Conservation (phyloP, 1,140 invertebrate genomes). For the Pollicipes pollicipes region DNA sequence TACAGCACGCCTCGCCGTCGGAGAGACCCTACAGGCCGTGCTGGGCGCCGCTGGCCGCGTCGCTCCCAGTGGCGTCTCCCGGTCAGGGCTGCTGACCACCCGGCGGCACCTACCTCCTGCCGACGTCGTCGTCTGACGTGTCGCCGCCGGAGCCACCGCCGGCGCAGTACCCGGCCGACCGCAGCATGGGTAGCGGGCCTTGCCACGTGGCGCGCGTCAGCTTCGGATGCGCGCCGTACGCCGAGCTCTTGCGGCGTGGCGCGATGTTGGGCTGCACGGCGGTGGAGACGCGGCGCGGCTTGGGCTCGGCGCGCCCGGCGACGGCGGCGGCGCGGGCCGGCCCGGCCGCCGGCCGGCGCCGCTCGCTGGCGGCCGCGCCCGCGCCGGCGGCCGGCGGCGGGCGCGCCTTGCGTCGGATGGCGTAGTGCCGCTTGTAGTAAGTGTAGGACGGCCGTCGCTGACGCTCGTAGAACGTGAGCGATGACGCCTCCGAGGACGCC, state of each 20-base stretch:
- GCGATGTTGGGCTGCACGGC: neutral
- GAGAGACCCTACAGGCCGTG: too few relatives aligned
- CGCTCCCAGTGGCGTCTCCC: too few relatives aligned
- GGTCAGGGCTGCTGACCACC: neutral
- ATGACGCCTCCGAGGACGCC: neutral
- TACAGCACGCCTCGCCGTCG: too few relatives aligned
- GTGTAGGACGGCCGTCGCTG: slow-evolving; percentile 3
- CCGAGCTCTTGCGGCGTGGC: neutral
- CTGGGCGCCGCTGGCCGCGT: too few relatives aligned
- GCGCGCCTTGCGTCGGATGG: neutral
- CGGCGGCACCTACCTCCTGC: neutral
- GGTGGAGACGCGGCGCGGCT: too few relatives aligned
- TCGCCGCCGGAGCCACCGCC: neutral
- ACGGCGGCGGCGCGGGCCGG: too few relatives aligned
- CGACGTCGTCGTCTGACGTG: neutral
- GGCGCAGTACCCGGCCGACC: neutral
- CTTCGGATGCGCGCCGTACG: neutral
- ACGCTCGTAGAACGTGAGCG: neutral
- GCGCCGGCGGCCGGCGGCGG: neutral
- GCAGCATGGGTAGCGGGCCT: neutral
- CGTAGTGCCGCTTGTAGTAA: slow-evolving; percentile 3
- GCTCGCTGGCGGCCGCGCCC: too few relatives aligned
- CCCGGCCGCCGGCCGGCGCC: too few relatives aligned
- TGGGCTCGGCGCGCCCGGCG: too few relatives aligned
- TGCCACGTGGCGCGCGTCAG: neutral